phyloP scores from a whole-genome alignment of 2,113 vertebrate genomes.

The Epinephelus moara region DNA sequence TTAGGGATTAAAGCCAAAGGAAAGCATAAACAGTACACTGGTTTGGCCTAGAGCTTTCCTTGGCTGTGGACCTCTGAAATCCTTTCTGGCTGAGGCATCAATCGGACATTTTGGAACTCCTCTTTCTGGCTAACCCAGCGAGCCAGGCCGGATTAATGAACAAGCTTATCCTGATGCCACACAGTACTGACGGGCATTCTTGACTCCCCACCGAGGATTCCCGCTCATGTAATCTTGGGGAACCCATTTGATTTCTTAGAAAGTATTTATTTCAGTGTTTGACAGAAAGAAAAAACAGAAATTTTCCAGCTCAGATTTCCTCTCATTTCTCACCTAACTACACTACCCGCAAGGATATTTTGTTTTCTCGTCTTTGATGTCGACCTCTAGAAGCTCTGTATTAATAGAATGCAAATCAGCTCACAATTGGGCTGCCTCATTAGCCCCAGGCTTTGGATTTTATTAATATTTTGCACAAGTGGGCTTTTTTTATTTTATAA shows the following conservation, averaged over 20 bases:
- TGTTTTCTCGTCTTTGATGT: conserved; percentile 53
- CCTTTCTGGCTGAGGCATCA: conserved; percentile 64
- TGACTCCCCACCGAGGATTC: conserved; percentile 45
- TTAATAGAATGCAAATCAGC: conserved; percentile 48
- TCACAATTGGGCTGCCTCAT: conserved; percentile 29
- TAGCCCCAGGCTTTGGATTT: conserved; percentile 39
- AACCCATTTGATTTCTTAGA: conserved; percentile 52
- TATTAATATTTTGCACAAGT: conserved; percentile 37
- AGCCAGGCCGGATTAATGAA: conserved; percentile 66
- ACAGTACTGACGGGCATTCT: conserved; percentile 49
- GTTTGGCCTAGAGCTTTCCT: conserved; percentile 30
- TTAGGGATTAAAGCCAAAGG: conserved; percentile 37
- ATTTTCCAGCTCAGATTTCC: not conserved
- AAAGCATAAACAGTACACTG: conserved; percentile 34
- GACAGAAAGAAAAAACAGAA: conserved; percentile 6
- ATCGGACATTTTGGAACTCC: conserved; percentile 54
- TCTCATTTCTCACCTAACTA: conserved; percentile 16
- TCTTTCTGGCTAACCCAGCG: conserved; percentile 50
- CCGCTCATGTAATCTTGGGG: conserved; percentile 51
- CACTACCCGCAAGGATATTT: conserved; percentile 10
- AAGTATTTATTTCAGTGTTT: conserved; percentile 40
- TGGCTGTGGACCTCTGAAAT: conserved; percentile 61
- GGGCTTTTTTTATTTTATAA: conserved; percentile 15
- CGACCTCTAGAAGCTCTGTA: conserved; percentile 28
- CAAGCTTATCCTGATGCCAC: conserved; percentile 63